Base-by-base conservation (phyloP, 2,888 invertebrate species). In the Tinea trinotella region DNA sequence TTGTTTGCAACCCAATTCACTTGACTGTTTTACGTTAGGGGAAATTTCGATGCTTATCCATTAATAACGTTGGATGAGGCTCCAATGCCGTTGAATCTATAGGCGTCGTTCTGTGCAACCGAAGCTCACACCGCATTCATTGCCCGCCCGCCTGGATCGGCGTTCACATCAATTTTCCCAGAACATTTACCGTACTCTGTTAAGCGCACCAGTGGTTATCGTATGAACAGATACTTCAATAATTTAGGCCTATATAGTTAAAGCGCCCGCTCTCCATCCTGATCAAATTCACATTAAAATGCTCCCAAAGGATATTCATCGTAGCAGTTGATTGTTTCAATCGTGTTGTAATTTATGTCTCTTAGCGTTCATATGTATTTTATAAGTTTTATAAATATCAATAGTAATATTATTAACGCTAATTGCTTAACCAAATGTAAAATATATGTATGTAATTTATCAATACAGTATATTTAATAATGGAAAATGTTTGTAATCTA, bases 181-280 rank as follows among this genome's bases (percentile, higher is more conserved):
- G 35, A 52, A 35, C 52, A 52, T 52, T 52, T 52, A 12, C 52
- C 52, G 52, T 34, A 18, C 52, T 52, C 35, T 52, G 35, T 52
- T 52, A 52, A 34, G 52, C 52, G 24, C 22, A 12, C 35, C 34
- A 18, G 52, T 34, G 52, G 52, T 35, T 52, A 52, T 35, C 18
- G 22, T 36, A 35, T 52, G 35, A 19, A 35, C 52, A 9, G 52
- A 50, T 52, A 52, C 18, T 52, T 52, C 52, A 34, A 34, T 50
- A 24, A 24, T 50, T 46, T 24, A 50, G 50, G 15, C 3, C 24
- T 24, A 22, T 50, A 19, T 18, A 50, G 24, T 12, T 24, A 2
- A 46, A 46, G 18, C 46, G 19, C 10, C 19, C 46, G 46, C 19
- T 40, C 7, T 40, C 40, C 3, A 7, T 40, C 40, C 9, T 46